A percentile compares a stretch with the other conserved stretches of the same genome.
Conservation (phyloP, 92 coral and sea anemone species). For the Palythoa grandiflora region DNA sequence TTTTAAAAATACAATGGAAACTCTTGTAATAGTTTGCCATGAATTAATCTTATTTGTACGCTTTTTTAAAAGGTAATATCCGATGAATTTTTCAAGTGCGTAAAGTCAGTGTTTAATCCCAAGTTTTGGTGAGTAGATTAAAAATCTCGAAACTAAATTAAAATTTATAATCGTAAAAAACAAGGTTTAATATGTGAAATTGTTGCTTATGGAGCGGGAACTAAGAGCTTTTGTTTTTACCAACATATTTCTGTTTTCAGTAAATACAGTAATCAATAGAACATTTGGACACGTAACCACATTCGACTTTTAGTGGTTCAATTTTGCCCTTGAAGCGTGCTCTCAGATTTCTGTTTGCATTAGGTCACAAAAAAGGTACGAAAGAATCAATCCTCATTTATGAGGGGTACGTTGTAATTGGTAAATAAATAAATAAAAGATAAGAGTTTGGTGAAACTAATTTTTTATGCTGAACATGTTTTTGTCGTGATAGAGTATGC, state of each 20-base stretch:
- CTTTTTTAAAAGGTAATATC: slow-evolving; percentile 58
- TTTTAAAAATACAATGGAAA: neutral
- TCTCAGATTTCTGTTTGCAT: no score
- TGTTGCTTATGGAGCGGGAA: neutral
- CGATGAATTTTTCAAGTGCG: slow-evolving; percentile 72
- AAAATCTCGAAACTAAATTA: neutral
- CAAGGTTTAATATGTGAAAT: neutral
- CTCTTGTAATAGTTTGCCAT: neutral
- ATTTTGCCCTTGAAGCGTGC: no score
- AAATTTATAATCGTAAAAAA: neutral
- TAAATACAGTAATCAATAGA: neutral
- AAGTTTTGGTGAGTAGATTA: slow-evolving; percentile 48
- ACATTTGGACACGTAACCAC: neutral
- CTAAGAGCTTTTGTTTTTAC: neutral
- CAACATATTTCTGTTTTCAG: neutral
- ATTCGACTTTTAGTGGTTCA: neutral
- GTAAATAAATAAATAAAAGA: no score
- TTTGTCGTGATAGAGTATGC: neutral
- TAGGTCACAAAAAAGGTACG: no score
- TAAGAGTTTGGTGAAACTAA: neutral
- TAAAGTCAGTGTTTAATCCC: slow-evolving; percentile 70
- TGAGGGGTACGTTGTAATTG: no score
- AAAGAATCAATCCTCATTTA: no score
- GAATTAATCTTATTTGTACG: neutral
- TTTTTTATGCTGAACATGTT: neutral